Base-by-base conservation (phyloP, 2,888 invertebrate genomes). In the Blastobasis lacticolella region DNA sequence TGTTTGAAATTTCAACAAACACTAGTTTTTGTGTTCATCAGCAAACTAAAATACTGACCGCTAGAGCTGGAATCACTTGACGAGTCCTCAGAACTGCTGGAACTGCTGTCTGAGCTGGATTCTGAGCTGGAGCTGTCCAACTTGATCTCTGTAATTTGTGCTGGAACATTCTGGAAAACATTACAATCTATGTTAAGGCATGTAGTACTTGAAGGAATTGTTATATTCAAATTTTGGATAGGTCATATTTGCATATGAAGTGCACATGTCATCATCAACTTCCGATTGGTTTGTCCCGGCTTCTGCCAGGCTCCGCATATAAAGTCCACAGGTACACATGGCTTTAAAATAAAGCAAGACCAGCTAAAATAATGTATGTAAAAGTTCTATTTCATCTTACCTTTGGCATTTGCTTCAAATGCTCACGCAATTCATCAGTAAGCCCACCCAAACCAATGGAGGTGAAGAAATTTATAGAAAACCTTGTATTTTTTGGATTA, bases 401-500 rank as follows among this genome's bases (percentile, higher is more conserved):
- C 87, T 93, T 93, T 0, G 95, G 93, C 75, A 92, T 91, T 61
- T 91, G 90, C 71, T 97, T 97, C 58, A 97, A 86, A 83, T 97
- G 96, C 67, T 96, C 96, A 54, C 97, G 86, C 45, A 97, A 81
- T 67, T 97, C 97, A 82, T 97, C 97, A 0, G 99, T 99, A 1
- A 99, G 88, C 0, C 98, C 98, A 52, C 99, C 99, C 51, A 99
- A 90, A 63, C 99, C 98, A 71, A 98, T 98, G 0, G 97, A 96
- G 0, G 98, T 98, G 78, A 98, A 98, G 86, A 98, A 98, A 74
- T 98, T 98, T 49, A 99, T 99, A 0, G 99, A 95, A 85, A 99
- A 99, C 68, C 99, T 90, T 0, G 98, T 98, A 75, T 99, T 97
- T 72, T 96, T 93, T 0, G 99, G 98, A 87, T 98, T 96, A 73